These are phyloP conservation scores for Parapristionchus giblindavisi DNA, from an alignment of 2,888 invertebrate species.

Conservation along the genomic window DNA sequence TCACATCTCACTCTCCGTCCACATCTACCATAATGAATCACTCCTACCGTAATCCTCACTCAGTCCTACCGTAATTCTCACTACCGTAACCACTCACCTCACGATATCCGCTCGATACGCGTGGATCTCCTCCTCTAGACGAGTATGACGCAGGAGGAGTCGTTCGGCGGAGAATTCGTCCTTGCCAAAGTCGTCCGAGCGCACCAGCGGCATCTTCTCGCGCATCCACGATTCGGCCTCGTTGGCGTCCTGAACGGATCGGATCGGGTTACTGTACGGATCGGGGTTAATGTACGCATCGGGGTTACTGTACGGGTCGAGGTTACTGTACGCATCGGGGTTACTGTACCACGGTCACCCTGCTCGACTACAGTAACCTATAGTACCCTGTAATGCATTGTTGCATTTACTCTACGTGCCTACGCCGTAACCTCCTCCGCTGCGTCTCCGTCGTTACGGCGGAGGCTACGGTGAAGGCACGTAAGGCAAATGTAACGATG, in stretches of 20 bases:
- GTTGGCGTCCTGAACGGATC: conserved; percentile 80
- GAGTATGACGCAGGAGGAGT: conserved; percentile 71
- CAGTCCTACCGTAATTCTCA: neutral
- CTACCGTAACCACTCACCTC: conserved; percentile 19
- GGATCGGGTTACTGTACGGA: neutral
- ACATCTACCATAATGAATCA: too few relatives aligned
- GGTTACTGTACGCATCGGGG: too few relatives aligned
- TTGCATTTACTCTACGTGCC: too few relatives aligned
- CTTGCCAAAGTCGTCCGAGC: conserved; percentile 87
- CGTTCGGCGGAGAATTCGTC: conserved; percentile 64
- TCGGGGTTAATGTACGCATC: too few relatives aligned
- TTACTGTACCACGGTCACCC: too few relatives aligned
- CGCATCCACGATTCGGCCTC: conserved; percentile 97
- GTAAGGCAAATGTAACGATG: too few relatives aligned
- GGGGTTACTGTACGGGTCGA: too few relatives aligned
- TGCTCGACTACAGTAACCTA: too few relatives aligned
- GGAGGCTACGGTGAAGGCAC: too few relatives aligned
- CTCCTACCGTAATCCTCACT: neutral
- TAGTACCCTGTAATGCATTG: too few relatives aligned
- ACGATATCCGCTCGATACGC: conserved; percentile 54
- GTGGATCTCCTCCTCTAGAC: conserved; percentile 66
- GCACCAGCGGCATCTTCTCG: conserved; percentile 90
- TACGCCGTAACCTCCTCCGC: too few relatives aligned
- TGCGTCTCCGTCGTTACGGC: too few relatives aligned
- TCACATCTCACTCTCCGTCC: neutral